These are phyloP conservation scores for Hycleus cichorii DNA, from an alignment of 1,140 invertebrate genomes.

Conservation along the genomic window DNA sequence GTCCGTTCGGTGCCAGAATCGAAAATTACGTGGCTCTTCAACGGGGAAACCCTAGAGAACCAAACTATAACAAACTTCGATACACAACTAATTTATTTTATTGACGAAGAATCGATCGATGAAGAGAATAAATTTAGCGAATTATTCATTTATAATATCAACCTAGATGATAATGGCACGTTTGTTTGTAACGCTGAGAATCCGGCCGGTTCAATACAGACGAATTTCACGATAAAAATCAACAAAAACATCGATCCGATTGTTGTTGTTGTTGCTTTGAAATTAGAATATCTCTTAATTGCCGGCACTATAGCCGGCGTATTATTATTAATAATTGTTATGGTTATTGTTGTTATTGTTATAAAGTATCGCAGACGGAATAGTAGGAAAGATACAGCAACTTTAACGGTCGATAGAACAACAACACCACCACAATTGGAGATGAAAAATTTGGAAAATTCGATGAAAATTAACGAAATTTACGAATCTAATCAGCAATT, in stretches of 20 bases:
- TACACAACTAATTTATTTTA: slow-evolving; percentile 55
- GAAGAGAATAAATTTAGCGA: slow-evolving; percentile 62
- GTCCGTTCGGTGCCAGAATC: slow-evolving; percentile 75
- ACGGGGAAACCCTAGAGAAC: slow-evolving; percentile 63
- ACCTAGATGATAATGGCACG: slow-evolving; percentile 66
- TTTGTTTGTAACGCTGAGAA: slow-evolving; percentile 76
- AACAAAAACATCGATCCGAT: slow-evolving; percentile 62
- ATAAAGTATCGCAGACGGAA: slow-evolving; percentile 38
- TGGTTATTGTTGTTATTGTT: slow-evolving; percentile 53
- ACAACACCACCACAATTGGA: slow-evolving; percentile 24
- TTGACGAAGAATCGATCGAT: slow-evolving; percentile 48
- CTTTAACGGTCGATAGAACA: slow-evolving; percentile 30
- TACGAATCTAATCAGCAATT: slow-evolving; percentile 44
- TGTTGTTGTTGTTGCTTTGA: slow-evolving; percentile 51
- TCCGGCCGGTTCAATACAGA: slow-evolving; percentile 62
- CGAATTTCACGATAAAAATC: slow-evolving; percentile 69
- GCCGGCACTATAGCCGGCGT: slow-evolving; percentile 47
- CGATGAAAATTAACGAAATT: background rate
- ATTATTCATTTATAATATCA: slow-evolving; percentile 64
- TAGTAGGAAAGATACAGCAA: slow-evolving; percentile 28
- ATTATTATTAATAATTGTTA: slow-evolving; percentile 52
- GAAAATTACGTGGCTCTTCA: slow-evolving; percentile 70
- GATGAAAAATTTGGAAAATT: background rate
- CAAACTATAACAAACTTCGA: slow-evolving; percentile 54
- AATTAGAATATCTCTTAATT: slow-evolving; percentile 54